Evolutionary conservation across 2,888 invertebrate species (phyloP).

Genomic region (Campoletis raptor): DNA sequence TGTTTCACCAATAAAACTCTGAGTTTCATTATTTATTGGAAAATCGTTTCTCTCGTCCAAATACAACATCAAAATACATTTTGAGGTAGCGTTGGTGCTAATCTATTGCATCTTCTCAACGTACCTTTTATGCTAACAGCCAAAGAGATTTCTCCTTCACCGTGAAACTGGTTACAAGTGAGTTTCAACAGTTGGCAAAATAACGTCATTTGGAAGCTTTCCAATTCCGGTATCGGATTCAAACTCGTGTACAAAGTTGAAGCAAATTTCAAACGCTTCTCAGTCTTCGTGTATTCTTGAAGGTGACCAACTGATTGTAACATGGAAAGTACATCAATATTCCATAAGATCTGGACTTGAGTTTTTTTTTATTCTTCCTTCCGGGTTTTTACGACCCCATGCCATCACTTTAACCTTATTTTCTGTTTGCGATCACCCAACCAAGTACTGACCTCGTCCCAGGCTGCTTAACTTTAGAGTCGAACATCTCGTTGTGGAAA

Average conservation of each 20-base stretch:
- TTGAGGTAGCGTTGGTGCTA: neutral
- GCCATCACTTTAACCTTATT: too few species aligned
- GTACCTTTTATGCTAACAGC: neutral
- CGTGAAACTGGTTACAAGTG: conserved; percentile 12
- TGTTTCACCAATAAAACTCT: too few species aligned
- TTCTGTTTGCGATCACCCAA: too few species aligned
- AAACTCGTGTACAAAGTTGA: conserved; percentile 1
- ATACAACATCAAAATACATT: neutral
- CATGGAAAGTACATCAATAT: neutral
- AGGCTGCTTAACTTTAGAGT: too few species aligned
- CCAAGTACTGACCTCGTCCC: too few species aligned
- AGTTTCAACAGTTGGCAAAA: neutral
- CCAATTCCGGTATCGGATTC: conserved; percentile 13
- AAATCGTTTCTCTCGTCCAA: neutral
- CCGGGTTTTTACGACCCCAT: too few species aligned
- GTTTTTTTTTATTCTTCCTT: neutral
- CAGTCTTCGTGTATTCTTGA: neutral
- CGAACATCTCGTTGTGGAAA: neutral
- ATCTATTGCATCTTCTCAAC: neutral
- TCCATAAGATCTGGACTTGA: neutral
- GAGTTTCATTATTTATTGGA: too few species aligned
- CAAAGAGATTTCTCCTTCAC: neutral
- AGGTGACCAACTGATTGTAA: neutral
- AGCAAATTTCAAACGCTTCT: neutral
- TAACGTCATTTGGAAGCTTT: conserved; percentile 17